These are phyloP conservation scores for Amorpha juglandis DNA, from an alignment of 2,888 invertebrate genomes.

Conservation along the genomic window DNA sequence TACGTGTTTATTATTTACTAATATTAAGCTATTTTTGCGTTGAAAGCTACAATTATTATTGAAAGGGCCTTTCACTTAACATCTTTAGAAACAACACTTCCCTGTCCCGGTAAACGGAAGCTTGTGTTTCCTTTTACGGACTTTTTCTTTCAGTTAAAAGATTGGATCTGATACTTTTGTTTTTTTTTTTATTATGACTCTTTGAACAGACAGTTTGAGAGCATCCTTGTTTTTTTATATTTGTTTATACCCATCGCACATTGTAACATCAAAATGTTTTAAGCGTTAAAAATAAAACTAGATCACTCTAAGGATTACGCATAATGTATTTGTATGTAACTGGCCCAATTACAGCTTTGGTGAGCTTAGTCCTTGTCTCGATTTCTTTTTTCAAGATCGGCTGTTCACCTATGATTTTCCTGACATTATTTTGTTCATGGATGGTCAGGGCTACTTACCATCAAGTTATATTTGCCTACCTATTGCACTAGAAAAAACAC, in stretches of 20 bases:
- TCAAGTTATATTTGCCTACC: too few relatives aligned
- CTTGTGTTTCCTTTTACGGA: constrained; percentile 33
- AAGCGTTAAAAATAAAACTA: too few relatives aligned
- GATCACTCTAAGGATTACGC: too few relatives aligned
- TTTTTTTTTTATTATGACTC: constrained; percentile 33
- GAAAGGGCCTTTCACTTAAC: constrained; percentile 3
- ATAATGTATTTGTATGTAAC: too few relatives aligned
- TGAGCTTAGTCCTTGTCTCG: too few relatives aligned
- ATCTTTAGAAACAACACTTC: constrained; percentile 18
- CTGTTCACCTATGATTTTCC: too few relatives aligned
- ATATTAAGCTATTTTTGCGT: not conserved
- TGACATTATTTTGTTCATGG: too few relatives aligned
- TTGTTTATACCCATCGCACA: not conserved
- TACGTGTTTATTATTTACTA: not conserved
- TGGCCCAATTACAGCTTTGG: too few relatives aligned
- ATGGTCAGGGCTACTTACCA: too few relatives aligned
- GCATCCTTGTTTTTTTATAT: not conserved
- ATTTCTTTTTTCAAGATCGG: too few relatives aligned
- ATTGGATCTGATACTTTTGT: constrained; percentile 44
- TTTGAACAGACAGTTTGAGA: constrained; percentile 10
- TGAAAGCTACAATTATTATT: not conserved
- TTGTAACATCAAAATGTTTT: too few relatives aligned
- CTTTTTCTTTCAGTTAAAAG: constrained; percentile 43
- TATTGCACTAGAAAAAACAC: too few relatives aligned
- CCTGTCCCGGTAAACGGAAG: constrained; percentile 23